Base-by-base conservation (phyloP, 2,797 vertebrate species). In the Echiichthys vipera region DNA sequence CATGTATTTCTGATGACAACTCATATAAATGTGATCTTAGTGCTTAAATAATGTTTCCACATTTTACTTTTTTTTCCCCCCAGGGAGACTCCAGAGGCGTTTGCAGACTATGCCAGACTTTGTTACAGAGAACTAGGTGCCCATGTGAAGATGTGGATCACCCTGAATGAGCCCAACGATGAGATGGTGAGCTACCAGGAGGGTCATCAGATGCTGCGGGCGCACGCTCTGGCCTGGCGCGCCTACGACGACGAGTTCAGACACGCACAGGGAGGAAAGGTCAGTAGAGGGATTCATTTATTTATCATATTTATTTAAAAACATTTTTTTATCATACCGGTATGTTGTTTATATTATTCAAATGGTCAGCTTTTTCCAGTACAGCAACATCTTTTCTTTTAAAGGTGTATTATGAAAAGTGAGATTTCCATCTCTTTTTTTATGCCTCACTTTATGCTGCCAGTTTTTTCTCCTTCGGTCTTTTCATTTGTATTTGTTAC, bases 111-210 rank as follows among this genome's bases (percentile, higher is more conserved):
- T 11, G 96, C 98, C 74, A 84, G 91, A 45, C 94, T 98, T 32
- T 99, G 98, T 61, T 99, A 97, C 86, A 86, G 80, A 40, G 95
- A 94, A 34, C 92, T 99, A 1, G 98, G 98, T 0, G 88, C 85
- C n/a, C 80, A 93, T 5, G 95, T 99, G 42, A 96, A 96, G 89
- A 91, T 99, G 77, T 99, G 98, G 98, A 96, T 99, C 91, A 99
- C 98, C 0, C 84, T 99, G 87, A 97, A 96, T 1, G 97, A 98
- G 86, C 97, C 97, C 0, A 93, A 95, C 17, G 95, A 96, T 2
- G 94, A 96, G 74, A 95, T 94, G 70, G 87, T 97, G 69, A 96
- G 94, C 0, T 98, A 96, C 81, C 85, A 89, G 0, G 95, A 96
- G 2, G 97, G 94, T 0, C 97, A 99, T 69, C 93, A 97, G 89